phyloP scores from a whole-genome alignment of 2,797 vertebrate species.

The Heterohyrax brucei region DNA sequence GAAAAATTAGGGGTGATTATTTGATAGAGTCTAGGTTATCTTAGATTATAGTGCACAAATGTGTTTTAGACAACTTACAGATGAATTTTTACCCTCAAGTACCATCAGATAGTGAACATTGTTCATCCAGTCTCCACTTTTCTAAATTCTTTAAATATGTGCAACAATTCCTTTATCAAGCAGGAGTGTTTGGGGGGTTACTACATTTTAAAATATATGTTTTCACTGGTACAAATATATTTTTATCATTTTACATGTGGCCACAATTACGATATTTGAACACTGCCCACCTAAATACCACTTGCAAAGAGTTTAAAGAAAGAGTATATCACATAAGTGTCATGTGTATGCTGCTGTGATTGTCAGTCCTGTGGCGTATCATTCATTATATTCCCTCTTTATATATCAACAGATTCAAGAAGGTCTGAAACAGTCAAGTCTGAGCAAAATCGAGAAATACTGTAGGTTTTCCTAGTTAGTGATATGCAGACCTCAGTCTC shows the following conservation, averaged over 20 bases:
- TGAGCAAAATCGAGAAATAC: conserved; percentile 84
- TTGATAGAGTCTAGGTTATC: background rate
- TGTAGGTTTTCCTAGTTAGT: conserved; percentile 82
- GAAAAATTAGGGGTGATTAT: background rate
- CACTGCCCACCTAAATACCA: conserved; percentile 75
- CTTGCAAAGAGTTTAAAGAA: conserved; percentile 79
- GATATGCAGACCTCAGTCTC: conserved; percentile 80
- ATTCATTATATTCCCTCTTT: conserved; percentile 80
- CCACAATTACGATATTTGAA: conserved; percentile 73
- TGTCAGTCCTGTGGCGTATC: conserved; percentile 67
- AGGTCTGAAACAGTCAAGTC: conserved; percentile 77
- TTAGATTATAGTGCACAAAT: background rate
- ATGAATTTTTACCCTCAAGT: background rate
- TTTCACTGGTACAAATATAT: conserved; percentile 76
- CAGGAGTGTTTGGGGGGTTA: conserved; percentile 47
- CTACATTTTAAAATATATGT: conserved; percentile 77
- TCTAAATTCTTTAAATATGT: conserved; percentile 66
- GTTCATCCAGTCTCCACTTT: conserved; percentile 68
- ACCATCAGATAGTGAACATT: background rate
- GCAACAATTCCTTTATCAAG: conserved; percentile 73
- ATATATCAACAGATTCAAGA: conserved; percentile 80
- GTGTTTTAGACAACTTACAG: background rate
- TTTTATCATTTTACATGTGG: conserved; percentile 73
- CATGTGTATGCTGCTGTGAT: conserved; percentile 61
- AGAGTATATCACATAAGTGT: conserved; percentile 75